A percentile compares a stretch with the other conserved stretches of the same genome.
Conservation (phyloP, 2,888 invertebrate genomes). For the Papilio gigon region DNA sequence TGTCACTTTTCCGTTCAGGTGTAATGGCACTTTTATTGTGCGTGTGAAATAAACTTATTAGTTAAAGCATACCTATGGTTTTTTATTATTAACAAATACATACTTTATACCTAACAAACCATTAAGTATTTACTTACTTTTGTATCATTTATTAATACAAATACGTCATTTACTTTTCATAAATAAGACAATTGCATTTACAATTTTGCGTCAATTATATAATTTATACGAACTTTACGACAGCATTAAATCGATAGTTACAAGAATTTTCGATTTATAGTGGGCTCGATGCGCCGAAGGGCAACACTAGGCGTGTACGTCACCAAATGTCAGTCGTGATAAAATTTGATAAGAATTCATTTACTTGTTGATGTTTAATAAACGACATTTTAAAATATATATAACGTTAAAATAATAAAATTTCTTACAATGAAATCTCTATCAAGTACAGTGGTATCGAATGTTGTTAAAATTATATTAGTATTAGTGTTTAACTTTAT, state of each 20-base stretch:
- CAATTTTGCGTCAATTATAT: no score
- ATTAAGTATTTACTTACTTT: no score
- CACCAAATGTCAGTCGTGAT: slow-evolving; percentile 37
- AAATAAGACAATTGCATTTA: no score
- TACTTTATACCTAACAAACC: no score
- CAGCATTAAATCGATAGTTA: no score
- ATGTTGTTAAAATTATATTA: slow-evolving; percentile 41
- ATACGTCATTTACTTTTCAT: no score
- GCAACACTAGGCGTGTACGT: slow-evolving; percentile 31
- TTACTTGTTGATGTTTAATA: slow-evolving; percentile 38
- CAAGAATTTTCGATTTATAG: background rate
- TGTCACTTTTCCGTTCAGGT: slow-evolving; percentile 64
- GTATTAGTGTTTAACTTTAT: slow-evolving; percentile 48
- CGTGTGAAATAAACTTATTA: slow-evolving; percentile 76
- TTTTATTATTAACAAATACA: slow-evolving; percentile 46
- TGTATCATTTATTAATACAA: no score
- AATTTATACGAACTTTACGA: no score
- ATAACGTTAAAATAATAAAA: slow-evolving; percentile 12
- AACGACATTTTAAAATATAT: slow-evolving; percentile 9
- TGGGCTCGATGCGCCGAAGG: background rate
- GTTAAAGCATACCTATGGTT: slow-evolving; percentile 63
- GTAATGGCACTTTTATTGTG: slow-evolving; percentile 70
- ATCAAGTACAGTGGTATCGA: slow-evolving; percentile 36
- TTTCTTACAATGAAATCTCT: slow-evolving; percentile 50
- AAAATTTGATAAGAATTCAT: slow-evolving; percentile 38